phyloP scores from a whole-genome alignment of 2,113 vertebrate species.

The Eretmochelys imbricata region DNA sequence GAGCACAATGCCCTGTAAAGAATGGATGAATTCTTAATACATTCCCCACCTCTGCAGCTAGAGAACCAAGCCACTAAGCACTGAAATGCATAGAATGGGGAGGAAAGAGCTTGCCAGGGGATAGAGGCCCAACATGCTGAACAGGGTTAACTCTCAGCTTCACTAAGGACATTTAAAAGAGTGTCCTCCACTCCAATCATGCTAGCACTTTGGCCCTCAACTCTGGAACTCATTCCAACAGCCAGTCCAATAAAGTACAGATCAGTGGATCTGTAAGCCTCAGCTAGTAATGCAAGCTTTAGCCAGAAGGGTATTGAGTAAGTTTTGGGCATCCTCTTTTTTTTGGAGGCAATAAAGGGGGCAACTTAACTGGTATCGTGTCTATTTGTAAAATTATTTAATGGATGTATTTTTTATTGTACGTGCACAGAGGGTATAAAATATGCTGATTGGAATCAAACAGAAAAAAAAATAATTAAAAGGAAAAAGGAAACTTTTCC shows the following conservation, averaged over 20 bases:
- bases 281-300: neutral
- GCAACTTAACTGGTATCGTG: neutral
- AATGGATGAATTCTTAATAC: neutral
- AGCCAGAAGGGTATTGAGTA: neutral
- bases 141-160: neutral
- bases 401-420: neutral
- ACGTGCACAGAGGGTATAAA: neutral
- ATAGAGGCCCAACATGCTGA: neutral
- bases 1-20: neutral
- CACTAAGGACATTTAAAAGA: neutral
- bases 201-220: neutral
- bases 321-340: neutral
- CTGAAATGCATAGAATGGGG: neutral
- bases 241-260: neutral
- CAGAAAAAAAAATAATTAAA: neutral
- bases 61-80: neutral
- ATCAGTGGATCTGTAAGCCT: neutral
- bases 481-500: neutral
- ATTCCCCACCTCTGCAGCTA: neutral
- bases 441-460: neutral
- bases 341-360: neutral
- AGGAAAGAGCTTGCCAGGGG: neutral
- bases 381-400: neutral
- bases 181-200: neutral
- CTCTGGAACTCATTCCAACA: neutral